Evolutionary conservation across 2,113 vertebrate species (phyloP).

Genomic region (Coptodon rendalli): DNA sequence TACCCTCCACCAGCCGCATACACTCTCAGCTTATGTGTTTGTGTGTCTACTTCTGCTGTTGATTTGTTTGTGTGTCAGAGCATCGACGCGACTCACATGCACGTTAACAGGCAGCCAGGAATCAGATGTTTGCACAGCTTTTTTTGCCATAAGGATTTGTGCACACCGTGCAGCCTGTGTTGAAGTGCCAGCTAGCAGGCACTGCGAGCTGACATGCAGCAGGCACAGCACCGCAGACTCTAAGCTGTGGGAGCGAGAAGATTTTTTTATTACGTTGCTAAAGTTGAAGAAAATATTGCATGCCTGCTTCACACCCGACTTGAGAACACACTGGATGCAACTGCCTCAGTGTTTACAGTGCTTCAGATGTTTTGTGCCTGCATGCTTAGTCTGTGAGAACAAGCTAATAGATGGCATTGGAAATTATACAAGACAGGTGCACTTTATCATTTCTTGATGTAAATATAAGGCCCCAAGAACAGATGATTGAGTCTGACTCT

Average conservation of each 20-base stretch:
- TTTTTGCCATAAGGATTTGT: not conserved
- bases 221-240: conserved; percentile 8
- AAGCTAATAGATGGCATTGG: not conserved
- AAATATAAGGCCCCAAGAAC: not conserved
- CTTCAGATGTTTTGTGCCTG: not conserved
- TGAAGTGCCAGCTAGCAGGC: not conserved
- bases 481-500: not conserved
- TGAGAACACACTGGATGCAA: not conserved
- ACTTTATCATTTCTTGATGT: not conserved
- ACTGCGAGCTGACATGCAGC: not conserved
- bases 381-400: not conserved
- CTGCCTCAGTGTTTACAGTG: not conserved
- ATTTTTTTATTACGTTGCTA: not conserved
- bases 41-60: not conserved
- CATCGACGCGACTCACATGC: not conserved
- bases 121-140: conserved; percentile 8
- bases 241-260: not conserved
- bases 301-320: not conserved
- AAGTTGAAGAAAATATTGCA: not conserved
- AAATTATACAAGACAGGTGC: not conserved
- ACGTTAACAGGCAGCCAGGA: conserved; percentile 3
- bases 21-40: not conserved
- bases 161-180: not conserved
- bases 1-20: not conserved
- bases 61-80: not conserved